Conservation (phyloP, 2,797 vertebrate genomes). For the Salarias fasciatus region DNA sequence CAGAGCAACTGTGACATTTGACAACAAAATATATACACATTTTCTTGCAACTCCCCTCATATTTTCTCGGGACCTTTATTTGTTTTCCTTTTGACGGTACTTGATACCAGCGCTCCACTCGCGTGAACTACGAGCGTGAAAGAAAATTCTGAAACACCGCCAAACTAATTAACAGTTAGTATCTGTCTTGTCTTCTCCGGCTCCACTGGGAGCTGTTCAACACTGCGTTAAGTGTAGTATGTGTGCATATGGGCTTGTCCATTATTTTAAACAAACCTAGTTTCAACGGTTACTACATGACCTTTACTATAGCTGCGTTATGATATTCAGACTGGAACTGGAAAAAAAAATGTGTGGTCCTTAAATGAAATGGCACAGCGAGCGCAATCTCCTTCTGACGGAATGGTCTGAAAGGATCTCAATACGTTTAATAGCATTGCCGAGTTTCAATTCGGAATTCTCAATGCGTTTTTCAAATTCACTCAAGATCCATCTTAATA, state of each 20-base stretch:
- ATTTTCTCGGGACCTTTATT: too few relatives aligned
- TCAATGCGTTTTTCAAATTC: conserved; percentile 57
- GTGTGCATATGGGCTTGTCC: conserved; percentile 2
- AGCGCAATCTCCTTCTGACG: conserved; percentile 29
- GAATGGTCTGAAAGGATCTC: conserved; percentile 18
- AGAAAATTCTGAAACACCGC: conserved; percentile 7
- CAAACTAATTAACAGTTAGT: conserved; percentile 10
- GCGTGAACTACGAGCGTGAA: not conserved
- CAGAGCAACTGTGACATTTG: too few relatives aligned
- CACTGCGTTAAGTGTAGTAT: not conserved
- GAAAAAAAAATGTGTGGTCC: conserved; percentile 15
- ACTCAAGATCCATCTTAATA: conserved; percentile 49
- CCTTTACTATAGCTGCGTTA: conserved; percentile 21
- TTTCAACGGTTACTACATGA: conserved; percentile 13
- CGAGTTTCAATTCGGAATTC: conserved; percentile 41
- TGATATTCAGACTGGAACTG: conserved; percentile 23
- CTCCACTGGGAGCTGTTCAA: not conserved
- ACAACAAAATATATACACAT: too few relatives aligned
- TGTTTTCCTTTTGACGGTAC: not conserved
- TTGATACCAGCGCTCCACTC: not conserved
- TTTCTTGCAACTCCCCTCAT: too few relatives aligned
- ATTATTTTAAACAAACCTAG: conserved; percentile 15
- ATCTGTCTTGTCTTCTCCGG: conserved; percentile 8
- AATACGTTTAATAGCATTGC: conserved; percentile 27
- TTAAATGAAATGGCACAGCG: conserved; percentile 30